Evolutionary conservation across 2,113 vertebrate species (phyloP), one percentile per base, ranked within the genome.

Genomic region (Myrmecobius fasciatus): DNA sequence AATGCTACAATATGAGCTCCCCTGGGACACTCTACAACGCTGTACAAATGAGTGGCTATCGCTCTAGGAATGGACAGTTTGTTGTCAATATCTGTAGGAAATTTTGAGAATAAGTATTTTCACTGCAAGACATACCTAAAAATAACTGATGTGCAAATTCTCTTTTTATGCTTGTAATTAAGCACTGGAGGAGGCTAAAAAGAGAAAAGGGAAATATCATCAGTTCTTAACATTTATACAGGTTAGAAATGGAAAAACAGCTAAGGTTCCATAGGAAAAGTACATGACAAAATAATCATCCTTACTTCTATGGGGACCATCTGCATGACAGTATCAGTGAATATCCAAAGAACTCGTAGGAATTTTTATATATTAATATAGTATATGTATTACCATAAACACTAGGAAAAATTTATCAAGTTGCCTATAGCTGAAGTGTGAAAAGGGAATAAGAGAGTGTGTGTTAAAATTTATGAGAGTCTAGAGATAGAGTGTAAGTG

Each of bases 1-100:
- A 96, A 43, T 89, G 53, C 91, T 89, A 94, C 25, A 14, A 8
- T 92, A 96, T 96, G 94, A 56, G 95, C 96, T 95, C 89, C 51
- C 92, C 92, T 90, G 53, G 56, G 90, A 94, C 52, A 52, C 48
- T 92, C 11, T 49, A 52, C 49, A 88, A 91, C 47, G 96, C 92
- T 95, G 26, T 91, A 95, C 92, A 92, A 53, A 51, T 94, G 53
- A 89, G 46, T 96, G 53, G 20, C 94, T 95, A 95, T 89, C 94
- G 91, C 96, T 95, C 96, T 95, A 93, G 90, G 89, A 94, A 52
- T 1, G 92, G 96, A 91, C 90, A 94, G 52, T 56, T 92, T 96
- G 94, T 92, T 97, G 97, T 94, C 92, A 89, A 90, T 90, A 96
- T 96, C 53, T 91, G 67, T 91, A 96, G 93, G 92, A 75, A 83